Evolutionary conservation across 2,888 invertebrate genomes (phyloP), one percentile per base, ranked within the genome.

Genomic region (Nysson spinosus): DNA sequence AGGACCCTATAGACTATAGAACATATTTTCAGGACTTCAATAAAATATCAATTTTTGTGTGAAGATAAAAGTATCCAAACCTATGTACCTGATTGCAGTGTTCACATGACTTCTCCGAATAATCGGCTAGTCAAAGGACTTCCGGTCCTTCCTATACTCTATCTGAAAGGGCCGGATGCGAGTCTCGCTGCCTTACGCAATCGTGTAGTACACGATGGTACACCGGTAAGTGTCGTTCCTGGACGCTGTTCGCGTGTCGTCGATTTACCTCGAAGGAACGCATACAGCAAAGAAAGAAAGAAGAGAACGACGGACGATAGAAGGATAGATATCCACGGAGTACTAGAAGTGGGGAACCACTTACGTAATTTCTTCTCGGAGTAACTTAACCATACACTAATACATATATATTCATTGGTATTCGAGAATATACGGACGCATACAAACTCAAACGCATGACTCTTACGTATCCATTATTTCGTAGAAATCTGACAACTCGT

Each of bases 321-420:
- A 64, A 64, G 55, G 60, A 75, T 69, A 64, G 65, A 62, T 39
- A 52, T 58, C 54, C 65, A 49, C 68, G 35, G 62, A 32, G 40
- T 26, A 19, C 26, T 19, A 9, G 19, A 51, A 57, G 72, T 49
- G 75, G 58, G 72, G 69, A 70, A 42, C 16, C 40, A 51, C 50
- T 75, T 75, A 72, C 75, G 75, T 72, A 75, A 75, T 75, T 61
- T 34, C 69, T 75, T 72, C 72, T 66, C 22, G 37, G 54, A 70
- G 67, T 19, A 20, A 22, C 30, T 19, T 50, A 20, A 4, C n/a
- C 26, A 46, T 12, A 26, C 20, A 22, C 6, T 19, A 9, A n/a
- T 28, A 35, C 42, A 32, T 47, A 24, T 17, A 16, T 17, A 9
- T 34, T 24, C n/a, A 24, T 4, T 24, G 24, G 24, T 24, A 4